Evolutionary conservation across 2,797 vertebrate species (phyloP).

Genomic region (Scyliorhinus canicula): DNA sequence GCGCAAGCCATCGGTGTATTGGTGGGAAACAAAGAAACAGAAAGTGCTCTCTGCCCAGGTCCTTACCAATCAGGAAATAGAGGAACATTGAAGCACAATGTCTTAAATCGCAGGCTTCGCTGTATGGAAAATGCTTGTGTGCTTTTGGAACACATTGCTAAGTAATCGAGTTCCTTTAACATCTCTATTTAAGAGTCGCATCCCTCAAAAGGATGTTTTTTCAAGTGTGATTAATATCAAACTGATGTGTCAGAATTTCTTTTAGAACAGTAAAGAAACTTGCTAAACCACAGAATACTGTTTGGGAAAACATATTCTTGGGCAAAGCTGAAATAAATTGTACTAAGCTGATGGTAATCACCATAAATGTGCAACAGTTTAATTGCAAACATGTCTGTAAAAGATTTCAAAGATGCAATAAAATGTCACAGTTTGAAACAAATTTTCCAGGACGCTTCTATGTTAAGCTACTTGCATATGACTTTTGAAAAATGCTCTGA

Average conservation of each 20-base stretch:
- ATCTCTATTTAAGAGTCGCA: no score
- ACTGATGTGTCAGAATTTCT: background rate
- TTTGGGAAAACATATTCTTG: background rate
- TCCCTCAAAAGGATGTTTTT: background rate
- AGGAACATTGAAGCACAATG: background rate
- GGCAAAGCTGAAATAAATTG: background rate
- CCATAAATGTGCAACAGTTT: background rate
- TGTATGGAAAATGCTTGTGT: background rate
- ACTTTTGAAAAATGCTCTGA: background rate
- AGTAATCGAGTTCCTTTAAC: background rate
- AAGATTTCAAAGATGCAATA: background rate
- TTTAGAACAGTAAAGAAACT: background rate
- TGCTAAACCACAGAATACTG: background rate
- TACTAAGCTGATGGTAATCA: background rate
- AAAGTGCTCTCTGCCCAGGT: background rate
- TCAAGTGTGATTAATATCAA: background rate
- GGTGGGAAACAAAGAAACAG: background rate
- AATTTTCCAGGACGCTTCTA: background rate
- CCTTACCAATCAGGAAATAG: background rate
- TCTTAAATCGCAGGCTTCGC: background rate
- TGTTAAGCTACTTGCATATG: background rate
- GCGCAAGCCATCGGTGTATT: background rate
- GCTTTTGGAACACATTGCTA: background rate
- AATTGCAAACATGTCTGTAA: background rate
- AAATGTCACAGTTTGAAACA: background rate